phyloP scores from a whole-genome alignment of 2,113 vertebrate genomes.

The Pimephales promelas region DNA sequence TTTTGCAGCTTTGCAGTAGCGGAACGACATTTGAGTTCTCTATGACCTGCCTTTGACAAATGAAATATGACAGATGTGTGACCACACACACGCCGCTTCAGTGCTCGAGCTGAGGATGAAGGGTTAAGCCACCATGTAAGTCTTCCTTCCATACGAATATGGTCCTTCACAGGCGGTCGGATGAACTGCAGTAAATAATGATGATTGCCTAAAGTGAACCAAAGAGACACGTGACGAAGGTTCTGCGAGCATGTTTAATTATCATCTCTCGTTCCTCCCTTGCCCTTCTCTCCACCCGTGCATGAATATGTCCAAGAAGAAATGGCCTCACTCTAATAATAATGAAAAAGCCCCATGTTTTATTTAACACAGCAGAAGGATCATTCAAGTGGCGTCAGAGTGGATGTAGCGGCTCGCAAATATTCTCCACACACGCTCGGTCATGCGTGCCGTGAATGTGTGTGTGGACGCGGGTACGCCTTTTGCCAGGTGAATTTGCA shows the following conservation, averaged over 20 bases:
- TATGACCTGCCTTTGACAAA: conserved; percentile 6
- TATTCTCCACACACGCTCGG: conserved; percentile 9
- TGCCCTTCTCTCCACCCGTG: conserved; percentile 44
- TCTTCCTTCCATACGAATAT: background rate
- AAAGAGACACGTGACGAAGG: conserved; percentile 60
- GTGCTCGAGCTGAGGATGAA: background rate
- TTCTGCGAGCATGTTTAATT: conserved; percentile 71
- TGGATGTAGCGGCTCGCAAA: conserved; percentile 52
- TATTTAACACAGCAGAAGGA: conserved; percentile 67
- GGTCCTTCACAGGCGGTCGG: background rate
- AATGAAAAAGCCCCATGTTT: conserved; percentile 65
- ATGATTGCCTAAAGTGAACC: conserved; percentile 62
- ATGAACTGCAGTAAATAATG: conserved; percentile 67
- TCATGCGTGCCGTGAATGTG: conserved; percentile 16
- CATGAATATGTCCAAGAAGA: conserved; percentile 63
- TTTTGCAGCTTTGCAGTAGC: background rate
- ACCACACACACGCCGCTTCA: background rate
- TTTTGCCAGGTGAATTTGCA: background rate
- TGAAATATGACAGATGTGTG: conserved; percentile 26
- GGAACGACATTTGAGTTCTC: background rate
- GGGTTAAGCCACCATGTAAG: background rate
- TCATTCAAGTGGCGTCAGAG: conserved; percentile 60
- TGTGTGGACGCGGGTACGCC: background rate
- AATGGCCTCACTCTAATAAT: conserved; percentile 53
- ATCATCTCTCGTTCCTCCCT: conserved; percentile 54